Conservation (phyloP, 2,888 invertebrate genomes). For the Pantelozetes paolii region DNA sequence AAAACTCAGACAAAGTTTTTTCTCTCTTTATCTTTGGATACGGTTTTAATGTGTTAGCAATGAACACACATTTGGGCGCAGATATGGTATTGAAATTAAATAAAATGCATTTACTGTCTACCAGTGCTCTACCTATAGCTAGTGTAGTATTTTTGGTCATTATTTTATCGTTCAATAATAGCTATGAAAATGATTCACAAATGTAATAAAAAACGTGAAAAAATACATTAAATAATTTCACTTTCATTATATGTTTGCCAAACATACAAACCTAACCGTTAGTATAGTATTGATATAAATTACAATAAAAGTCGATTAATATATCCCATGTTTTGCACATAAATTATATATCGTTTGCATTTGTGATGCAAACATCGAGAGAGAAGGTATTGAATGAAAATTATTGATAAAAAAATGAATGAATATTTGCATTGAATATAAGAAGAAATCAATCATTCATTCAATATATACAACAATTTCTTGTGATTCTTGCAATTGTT, state of each 20-base stretch:
- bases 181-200: slow-evolving; percentile 16
- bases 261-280: neutral
- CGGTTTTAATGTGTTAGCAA: neutral
- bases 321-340: too few relatives aligned
- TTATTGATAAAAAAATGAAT: too few relatives aligned
- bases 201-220: slow-evolving; percentile 10
- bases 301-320: too few relatives aligned
- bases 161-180: slow-evolving; percentile 26
- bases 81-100: slow-evolving; percentile 17
- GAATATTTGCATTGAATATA: too few relatives aligned
- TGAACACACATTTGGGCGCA: neutral
- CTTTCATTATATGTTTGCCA: slow-evolving; percentile 25
- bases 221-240: slow-evolving; percentile 17
- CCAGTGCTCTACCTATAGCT: too few relatives aligned
- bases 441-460: too few relatives aligned
- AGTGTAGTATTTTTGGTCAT: neutral
- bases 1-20: neutral
- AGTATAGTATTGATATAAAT: too few relatives aligned
- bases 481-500: too few relatives aligned
- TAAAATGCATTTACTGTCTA: slow-evolving; percentile 7
- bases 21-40: neutral
- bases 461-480: too few relatives aligned
- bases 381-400: too few relatives aligned
- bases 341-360: too few relatives aligned
- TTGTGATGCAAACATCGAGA: too few relatives aligned